Base-by-base conservation (phyloP, 2,888 invertebrate genomes). In the Trissolcus brochymenae region DNA sequence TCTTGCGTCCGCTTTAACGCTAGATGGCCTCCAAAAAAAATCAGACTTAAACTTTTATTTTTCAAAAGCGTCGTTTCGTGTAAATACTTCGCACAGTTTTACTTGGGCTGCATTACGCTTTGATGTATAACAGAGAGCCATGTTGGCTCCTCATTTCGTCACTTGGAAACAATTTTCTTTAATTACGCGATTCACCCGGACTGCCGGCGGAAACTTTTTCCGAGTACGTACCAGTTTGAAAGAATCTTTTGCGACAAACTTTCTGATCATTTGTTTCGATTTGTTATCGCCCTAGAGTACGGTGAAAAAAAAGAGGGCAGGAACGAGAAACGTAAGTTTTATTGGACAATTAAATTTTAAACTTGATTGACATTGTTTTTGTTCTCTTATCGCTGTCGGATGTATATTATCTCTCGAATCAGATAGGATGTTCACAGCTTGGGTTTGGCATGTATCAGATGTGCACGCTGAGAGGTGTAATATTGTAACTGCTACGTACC, bases 141-240 rank as follows among this genome's bases (percentile, higher is more conserved):
- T 54, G 54, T 57, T 50, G 46, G 46, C 43, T 35, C 35, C 35
- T 51, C 14, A 21, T 40, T 25, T 21, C 59, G 21, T 21, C 25
- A 64, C 49, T 75, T 67, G 55, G 53, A 70, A 65, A 76, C 65
- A 65, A 70, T 76, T 76, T 65, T 70, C 64, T 65, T 70, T 60
- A 54, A 65, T 70, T 76, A 19, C 6, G 16, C 59, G 55, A 66
- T 60, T 64, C 50, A 59, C 14, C 13, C 14, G 57, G 46, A 41
- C 49, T 59, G 29, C 59, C 43, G 50, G 25, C 50, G 53, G 14
- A 25, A 70, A 64, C 59, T 65, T 75, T 55, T 21, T 9, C 9
- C 35, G 9, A 35, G 35, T 35, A 35, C 35, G 35, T 35, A 35
- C 25, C 54, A 67, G 65, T 51, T 66, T 41, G 40, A 46, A 35